These are phyloP conservation scores for Pandion haliaetus DNA, from an alignment of 2,113 vertebrate genomes.

Conservation along the genomic window DNA sequence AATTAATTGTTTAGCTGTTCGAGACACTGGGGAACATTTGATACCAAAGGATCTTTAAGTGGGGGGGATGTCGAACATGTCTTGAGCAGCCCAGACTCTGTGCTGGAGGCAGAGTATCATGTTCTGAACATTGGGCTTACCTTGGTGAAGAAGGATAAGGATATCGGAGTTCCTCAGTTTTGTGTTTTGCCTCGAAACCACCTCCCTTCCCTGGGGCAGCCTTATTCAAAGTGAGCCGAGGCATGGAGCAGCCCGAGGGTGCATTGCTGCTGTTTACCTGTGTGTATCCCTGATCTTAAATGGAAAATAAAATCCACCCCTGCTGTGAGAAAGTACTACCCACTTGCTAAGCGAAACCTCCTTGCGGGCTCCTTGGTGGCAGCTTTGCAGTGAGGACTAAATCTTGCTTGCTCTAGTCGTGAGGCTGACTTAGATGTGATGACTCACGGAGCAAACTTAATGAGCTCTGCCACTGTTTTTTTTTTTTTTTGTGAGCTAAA, in stretches of 20 bases:
- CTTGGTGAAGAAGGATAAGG: not conserved
- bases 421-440: not conserved
- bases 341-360: not conserved
- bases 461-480: not conserved
- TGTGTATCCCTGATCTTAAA: not conserved
- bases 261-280: not conserved
- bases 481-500: not conserved
- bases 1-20: slow-evolving; percentile 44
- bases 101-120: not conserved
- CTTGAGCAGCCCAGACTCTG: not conserved
- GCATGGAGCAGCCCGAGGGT: not conserved
- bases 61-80: not conserved
- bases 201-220: not conserved
- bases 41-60: not conserved
- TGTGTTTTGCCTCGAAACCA: not conserved
- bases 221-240: not conserved
- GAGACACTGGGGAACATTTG: not conserved
- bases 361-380: not conserved
- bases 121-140: not conserved
- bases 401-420: not conserved
- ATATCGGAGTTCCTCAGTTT: not conserved
- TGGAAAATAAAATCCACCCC: not conserved
- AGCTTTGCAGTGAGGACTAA: not conserved
- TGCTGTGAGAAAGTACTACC: not conserved
- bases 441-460: not conserved